Conservation (phyloP, 2,113 vertebrate species). For the Marmota monax region DNA sequence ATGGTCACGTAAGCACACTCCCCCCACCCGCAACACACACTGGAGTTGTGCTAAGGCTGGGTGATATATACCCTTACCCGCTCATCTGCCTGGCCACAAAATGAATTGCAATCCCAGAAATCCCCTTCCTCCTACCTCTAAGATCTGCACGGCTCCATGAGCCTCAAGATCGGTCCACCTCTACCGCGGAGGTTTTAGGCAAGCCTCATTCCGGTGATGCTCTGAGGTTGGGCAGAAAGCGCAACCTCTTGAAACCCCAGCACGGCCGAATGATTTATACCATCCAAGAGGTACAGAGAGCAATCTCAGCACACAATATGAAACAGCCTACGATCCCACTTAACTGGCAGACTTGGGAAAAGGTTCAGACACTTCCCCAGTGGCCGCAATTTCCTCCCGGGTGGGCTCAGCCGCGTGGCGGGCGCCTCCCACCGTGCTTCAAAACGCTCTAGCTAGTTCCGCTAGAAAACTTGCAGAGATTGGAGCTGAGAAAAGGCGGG, state of each 20-base stretch:
- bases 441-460: accelerated
- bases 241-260: not conserved
- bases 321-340: not conserved
- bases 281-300: not conserved
- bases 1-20: not conserved
- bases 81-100: not conserved
- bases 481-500: slow-evolving; percentile 75
- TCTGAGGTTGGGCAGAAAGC: not conserved
- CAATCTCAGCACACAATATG: not conserved
- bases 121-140: not conserved
- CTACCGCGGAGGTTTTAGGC: not conserved
- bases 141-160: not conserved
- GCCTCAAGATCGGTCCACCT: not conserved
- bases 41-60: not conserved
- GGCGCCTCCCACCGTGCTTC: not conserved
- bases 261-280: not conserved
- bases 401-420: not conserved
- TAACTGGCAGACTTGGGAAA: accelerated
- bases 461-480: not conserved
- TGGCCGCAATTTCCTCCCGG: not conserved
- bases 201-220: not conserved
- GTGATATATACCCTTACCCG: not conserved
- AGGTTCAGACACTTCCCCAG: not conserved
- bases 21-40: not conserved
- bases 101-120: not conserved